A percentile compares a stretch with the other conserved stretches of the same genome.
Conservation (phyloP, 2,113 vertebrate species). For the Ovis canadensis region DNA sequence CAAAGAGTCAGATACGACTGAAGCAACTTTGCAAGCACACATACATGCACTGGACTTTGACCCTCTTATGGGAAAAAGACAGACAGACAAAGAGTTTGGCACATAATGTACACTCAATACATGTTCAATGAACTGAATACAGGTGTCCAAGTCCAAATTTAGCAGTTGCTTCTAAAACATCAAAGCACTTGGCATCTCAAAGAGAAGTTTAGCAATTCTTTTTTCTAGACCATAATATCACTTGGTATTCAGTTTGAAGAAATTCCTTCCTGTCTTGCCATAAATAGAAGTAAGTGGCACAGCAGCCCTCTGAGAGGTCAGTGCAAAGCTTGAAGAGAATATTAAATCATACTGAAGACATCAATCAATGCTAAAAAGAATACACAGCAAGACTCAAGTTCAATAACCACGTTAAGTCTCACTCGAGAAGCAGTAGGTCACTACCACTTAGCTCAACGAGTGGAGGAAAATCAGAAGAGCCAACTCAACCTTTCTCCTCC, state of each 20-base stretch:
- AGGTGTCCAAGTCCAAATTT: slow-evolving; percentile 2
- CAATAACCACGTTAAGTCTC: slow-evolving; percentile 5
- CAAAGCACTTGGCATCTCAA: not conserved
- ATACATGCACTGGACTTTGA: not conserved
- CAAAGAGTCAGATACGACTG: not conserved
- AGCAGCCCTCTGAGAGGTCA: not conserved
- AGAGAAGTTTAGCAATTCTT: not conserved
- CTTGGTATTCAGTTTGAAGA: slow-evolving; percentile 12
- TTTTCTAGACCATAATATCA: not conserved
- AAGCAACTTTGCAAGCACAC: not conserved
- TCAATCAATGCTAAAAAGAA: not conserved
- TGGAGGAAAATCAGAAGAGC: not conserved
- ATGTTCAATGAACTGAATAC: not conserved
- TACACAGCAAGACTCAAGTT: not conserved
- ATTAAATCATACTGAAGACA: not conserved
- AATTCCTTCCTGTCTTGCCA: slow-evolving; percentile 3
- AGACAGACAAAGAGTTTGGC: not conserved
- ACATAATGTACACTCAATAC: not conserved
- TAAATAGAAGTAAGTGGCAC: slow-evolving; percentile 3
- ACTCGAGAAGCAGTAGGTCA: not conserved
- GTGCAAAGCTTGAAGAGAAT: not conserved
- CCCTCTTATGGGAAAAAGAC: not conserved
- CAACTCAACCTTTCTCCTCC: not conserved
- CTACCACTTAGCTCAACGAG: not conserved
- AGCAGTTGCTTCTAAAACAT: not conserved